Conservation (phyloP, 2,113 vertebrate species). For the Pitta sordida region DNA sequence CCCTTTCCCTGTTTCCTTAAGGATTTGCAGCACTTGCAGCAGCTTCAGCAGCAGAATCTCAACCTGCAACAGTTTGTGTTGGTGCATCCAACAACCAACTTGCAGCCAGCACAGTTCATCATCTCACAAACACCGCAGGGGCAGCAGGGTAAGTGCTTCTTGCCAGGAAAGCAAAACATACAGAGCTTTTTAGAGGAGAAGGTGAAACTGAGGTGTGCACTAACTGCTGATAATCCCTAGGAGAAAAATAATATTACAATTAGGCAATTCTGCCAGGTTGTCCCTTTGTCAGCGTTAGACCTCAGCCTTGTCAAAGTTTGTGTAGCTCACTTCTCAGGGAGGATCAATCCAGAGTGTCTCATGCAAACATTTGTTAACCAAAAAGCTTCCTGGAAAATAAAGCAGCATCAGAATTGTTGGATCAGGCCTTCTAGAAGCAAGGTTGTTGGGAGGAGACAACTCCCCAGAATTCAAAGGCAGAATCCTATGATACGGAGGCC, state of each 20-base stretch:
- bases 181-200: neutral
- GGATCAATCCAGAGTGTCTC: neutral
- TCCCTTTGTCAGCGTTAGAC: neutral
- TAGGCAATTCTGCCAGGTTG: neutral
- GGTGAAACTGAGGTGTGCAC: neutral
- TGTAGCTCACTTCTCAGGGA: neutral
- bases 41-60: slow-evolving; percentile 94
- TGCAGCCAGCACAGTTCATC: slow-evolving; percentile 96
- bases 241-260: neutral
- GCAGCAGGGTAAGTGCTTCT: slow-evolving; percentile 85
- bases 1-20: slow-evolving; percentile 51
- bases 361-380: neutral
- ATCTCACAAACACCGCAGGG: slow-evolving; percentile 96
- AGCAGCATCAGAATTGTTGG: neutral
- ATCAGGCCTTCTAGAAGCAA: neutral
- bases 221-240: neutral
- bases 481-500: neutral
- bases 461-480: neutral
- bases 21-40: slow-evolving; percentile 85
- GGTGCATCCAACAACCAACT: slow-evolving; percentile 91
- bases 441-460: neutral
- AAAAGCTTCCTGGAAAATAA: neutral
- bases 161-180: neutral
- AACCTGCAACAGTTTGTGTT: slow-evolving; percentile 97
- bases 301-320: neutral